phyloP scores from a whole-genome alignment of 2,797 vertebrate species.

The Aldrovandia affinis region DNA sequence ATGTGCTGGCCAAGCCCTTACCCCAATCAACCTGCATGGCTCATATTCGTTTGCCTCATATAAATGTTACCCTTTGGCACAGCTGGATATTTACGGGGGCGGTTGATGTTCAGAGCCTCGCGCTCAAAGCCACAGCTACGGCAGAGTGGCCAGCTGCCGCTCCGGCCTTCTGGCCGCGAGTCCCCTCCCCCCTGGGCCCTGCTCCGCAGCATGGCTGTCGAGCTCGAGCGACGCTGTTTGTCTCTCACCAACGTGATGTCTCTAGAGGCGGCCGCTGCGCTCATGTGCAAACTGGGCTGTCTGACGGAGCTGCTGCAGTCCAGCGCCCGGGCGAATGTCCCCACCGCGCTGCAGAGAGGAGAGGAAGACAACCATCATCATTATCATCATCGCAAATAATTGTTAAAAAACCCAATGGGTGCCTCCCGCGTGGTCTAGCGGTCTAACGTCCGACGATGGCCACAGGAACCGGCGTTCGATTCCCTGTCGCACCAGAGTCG shows the following conservation, averaged over 20 bases:
- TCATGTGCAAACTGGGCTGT: constrained; percentile 97
- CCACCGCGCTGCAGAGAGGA: constrained; percentile 80
- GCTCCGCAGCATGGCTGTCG: neutral
- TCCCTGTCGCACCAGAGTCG: no score
- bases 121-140: neutral
- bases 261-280: constrained; percentile 92
- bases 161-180: neutral
- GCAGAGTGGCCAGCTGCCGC: neutral
- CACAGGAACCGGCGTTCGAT: no score
- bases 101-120: neutral
- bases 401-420: no score
- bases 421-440: no score
- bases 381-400: no score
- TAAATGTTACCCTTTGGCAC: neutral
- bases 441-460: no score
- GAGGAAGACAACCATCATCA: neutral
- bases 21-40: neutral
- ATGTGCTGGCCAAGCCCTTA: neutral
- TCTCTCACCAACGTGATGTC: constrained; percentile 96
- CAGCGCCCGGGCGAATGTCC: constrained; percentile 92
- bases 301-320: constrained; percentile 97
- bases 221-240: no score
- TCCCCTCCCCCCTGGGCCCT: neutral
- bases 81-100: neutral
- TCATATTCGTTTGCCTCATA: neutral